Evolutionary conservation across 35 echinoderm and acorn worm genomes (phyloP), one percentile per base, ranked within the genome.

Genomic region (Lytechinus pictus): DNA sequence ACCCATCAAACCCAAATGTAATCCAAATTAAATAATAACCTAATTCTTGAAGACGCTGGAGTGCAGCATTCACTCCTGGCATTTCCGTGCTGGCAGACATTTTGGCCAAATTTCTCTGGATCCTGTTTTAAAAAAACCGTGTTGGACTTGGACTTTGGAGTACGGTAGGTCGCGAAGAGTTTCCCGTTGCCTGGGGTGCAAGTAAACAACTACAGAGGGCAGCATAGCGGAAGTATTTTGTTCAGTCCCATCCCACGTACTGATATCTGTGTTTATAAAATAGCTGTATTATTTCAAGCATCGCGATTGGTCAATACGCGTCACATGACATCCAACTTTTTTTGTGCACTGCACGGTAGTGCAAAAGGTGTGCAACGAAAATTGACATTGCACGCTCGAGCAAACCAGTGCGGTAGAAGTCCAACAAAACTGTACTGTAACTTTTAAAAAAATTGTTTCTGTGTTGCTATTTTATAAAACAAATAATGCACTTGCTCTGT

Each of bases 1-100:
- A 79, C 9, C 56, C 13, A 57, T 57, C 0, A 9, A 58, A 79
- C 6, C n/a, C 19, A 16, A 0, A 79, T n/a, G 16, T 79, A 14
- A 79, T 79, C 66, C 19, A 79, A 79, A n/a, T n/a, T 3, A 7
- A 16, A 79, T 79, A 13, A 90, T 90, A 52, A 90, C 88, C 88
- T 90, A 90, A 54, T 16, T 90, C 88, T 54, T 90, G 88, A 44
- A 90, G 52, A 19, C 88, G 88, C 29, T 90, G 88, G 10, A 90
- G 28, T 5, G 88, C 88, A 29, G 88, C 88, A 21, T 90, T 90
- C 52, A 90, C 88, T 44, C 88, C 88, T 54, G 88, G 88, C 52
- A 90, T 52, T 90, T 90, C 88, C 28, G 28, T 90, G 28, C 52
- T 90, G 10, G 88, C 88, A 44, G 88, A 90, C 88, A 90, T 90